These are phyloP conservation scores for Lindbergichthys nudifrons DNA, from an alignment of 2,797 vertebrate species.

Conservation along the genomic window DNA sequence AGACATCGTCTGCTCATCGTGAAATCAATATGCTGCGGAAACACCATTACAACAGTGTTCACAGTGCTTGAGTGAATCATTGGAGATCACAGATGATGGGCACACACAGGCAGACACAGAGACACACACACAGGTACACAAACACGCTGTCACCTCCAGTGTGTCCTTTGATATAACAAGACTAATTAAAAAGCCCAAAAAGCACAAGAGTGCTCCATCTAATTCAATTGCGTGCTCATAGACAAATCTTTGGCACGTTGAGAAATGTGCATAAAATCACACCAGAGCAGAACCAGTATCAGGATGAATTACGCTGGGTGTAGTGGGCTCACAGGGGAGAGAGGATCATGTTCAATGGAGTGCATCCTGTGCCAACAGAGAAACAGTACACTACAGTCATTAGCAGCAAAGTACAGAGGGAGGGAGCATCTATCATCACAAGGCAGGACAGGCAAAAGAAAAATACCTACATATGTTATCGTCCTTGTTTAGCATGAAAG, in stretches of 20 bases:
- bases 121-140: conserved; percentile 25
- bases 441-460: conserved; percentile 1
- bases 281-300: conserved; percentile 43
- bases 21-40: conserved; percentile 75
- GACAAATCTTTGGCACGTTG: conserved; percentile 40
- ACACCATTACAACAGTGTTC: conserved; percentile 71
- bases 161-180: conserved; percentile 37
- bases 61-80: conserved; percentile 59
- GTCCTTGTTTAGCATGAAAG: not conserved
- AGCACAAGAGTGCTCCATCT: conserved; percentile 45
- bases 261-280: conserved; percentile 52
- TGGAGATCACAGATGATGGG: conserved; percentile 44
- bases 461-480: not conserved
- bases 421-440: conserved; percentile 13
- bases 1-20: conserved; percentile 69
- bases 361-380: conserved; percentile 51
- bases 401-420: conserved; percentile 35
- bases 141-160: conserved; percentile 37
- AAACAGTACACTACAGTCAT: conserved; percentile 57
- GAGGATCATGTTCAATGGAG: conserved; percentile 50
- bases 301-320: conserved; percentile 55
- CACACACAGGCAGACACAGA: conserved; percentile 6
- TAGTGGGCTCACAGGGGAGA: conserved; percentile 48
- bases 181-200: conserved; percentile 42
- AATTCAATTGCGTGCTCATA: conserved; percentile 43